Conservation (phyloP, 2,113 vertebrate genomes). For the Anolis carolinensis region DNA sequence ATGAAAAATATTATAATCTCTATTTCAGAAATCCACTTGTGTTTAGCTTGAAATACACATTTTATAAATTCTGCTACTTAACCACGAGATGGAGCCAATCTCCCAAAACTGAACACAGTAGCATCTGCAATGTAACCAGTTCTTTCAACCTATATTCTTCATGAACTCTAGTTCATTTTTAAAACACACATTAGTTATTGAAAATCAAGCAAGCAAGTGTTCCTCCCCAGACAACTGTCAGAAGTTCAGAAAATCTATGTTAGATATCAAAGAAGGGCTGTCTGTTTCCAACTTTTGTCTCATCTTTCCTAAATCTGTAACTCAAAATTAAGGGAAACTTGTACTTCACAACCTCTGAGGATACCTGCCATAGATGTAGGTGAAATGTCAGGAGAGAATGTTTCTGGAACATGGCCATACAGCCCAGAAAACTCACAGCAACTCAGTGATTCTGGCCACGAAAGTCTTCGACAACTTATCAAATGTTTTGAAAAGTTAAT, state of each 20-base stretch:
- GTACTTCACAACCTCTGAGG: no score
- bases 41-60: slow-evolving; percentile 37
- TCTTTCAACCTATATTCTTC: background rate
- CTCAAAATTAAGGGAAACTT: no score
- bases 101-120: slow-evolving; percentile 60
- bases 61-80: slow-evolving; percentile 40
- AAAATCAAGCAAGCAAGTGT: slow-evolving; percentile 8
- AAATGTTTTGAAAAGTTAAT: no score
- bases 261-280: background rate
- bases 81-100: slow-evolving; percentile 80
- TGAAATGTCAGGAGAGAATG: no score
- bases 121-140: slow-evolving; percentile 33
- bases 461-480: no score
- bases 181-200: background rate
- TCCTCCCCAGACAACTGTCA: background rate
- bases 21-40: no score
- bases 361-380: no score
- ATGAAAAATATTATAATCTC: background rate
- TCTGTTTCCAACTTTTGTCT: background rate
- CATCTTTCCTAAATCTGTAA: no score
- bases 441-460: no score
- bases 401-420: no score
- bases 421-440: no score
- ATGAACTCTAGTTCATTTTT: slow-evolving; percentile 7
- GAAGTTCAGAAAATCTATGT: background rate